Evolutionary conservation across 2,797 vertebrate species (phyloP).

Genomic region (Pelobates cultripes): DNA sequence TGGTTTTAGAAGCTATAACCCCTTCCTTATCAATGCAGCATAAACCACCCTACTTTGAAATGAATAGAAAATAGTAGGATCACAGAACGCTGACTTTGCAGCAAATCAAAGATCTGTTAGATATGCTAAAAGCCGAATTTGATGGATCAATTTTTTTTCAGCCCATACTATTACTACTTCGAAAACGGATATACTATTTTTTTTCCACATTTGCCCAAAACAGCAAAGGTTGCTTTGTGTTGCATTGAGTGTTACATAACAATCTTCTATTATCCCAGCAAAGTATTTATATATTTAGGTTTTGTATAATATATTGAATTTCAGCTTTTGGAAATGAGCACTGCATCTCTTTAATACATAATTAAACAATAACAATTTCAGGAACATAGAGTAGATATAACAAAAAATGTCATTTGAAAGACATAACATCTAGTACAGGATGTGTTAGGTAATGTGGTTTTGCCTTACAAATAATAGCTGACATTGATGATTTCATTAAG

Average conservation of each 20-base stretch:
- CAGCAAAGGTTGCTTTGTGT: conserved; percentile 2
- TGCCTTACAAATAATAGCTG: background rate
- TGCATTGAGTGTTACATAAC: background rate
- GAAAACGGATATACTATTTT: no score
- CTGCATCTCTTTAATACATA: conserved; percentile 10
- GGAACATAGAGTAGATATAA: background rate
- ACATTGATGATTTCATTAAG: background rate
- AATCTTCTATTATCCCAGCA: conserved; percentile 29
- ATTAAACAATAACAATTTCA: conserved; percentile 12
- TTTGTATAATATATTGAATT: conserved; percentile 4
- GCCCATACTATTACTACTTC: no score
- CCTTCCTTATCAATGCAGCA: background rate
- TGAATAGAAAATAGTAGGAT: no score
- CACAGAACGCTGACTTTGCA: no score
- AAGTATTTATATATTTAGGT: background rate
- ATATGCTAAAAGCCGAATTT: no score
- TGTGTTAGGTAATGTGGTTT: background rate
- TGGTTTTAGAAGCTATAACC: background rate
- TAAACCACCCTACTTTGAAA: background rate
- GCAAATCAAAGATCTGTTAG: no score
- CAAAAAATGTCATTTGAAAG: background rate
- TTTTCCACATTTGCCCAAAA: no score
- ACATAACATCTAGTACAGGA: background rate
- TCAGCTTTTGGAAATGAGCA: background rate
- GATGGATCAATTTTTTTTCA: no score